Conservation (phyloP, 2,797 vertebrate genomes). For the Nyctibius grandis region DNA sequence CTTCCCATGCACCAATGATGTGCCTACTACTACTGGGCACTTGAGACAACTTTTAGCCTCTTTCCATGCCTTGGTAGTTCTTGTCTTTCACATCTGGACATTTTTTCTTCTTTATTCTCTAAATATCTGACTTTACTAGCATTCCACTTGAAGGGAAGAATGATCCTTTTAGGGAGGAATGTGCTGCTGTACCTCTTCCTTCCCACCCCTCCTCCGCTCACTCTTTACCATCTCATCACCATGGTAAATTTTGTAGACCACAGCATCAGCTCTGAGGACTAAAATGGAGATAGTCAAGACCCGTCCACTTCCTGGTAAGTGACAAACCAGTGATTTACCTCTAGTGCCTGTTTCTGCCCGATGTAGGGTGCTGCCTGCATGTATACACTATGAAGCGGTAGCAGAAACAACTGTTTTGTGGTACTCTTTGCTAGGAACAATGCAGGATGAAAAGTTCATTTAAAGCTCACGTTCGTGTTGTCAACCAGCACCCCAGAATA, state of each 20-base stretch:
- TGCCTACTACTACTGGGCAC: not conserved
- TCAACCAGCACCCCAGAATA: not conserved
- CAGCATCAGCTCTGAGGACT: not conserved
- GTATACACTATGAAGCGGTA: not conserved
- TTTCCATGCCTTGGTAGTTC: not conserved
- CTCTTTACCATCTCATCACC: not conserved
- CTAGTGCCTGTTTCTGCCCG: not conserved
- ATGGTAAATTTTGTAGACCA: not conserved
- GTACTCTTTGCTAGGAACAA: not conserved
- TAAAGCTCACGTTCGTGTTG: not conserved
- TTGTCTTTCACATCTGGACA: not conserved
- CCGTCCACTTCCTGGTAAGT: not conserved
- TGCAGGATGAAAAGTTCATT: not conserved
- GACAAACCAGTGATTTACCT: not conserved
- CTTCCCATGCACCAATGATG: not conserved
- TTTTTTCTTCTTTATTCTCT: not conserved
- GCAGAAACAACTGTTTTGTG: not conserved
- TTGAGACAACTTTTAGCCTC: not conserved
- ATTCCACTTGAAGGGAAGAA: not conserved
- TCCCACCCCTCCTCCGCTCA: rapidly evolving
- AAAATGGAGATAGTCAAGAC: not conserved
- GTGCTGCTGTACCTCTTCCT: not conserved
- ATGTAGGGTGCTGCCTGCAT: not conserved
- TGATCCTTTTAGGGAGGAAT: not conserved
- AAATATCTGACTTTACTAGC: not conserved